These are phyloP conservation scores for Periplaneta americana DNA, from an alignment of 1,140 invertebrate genomes.

Conservation along the genomic window DNA sequence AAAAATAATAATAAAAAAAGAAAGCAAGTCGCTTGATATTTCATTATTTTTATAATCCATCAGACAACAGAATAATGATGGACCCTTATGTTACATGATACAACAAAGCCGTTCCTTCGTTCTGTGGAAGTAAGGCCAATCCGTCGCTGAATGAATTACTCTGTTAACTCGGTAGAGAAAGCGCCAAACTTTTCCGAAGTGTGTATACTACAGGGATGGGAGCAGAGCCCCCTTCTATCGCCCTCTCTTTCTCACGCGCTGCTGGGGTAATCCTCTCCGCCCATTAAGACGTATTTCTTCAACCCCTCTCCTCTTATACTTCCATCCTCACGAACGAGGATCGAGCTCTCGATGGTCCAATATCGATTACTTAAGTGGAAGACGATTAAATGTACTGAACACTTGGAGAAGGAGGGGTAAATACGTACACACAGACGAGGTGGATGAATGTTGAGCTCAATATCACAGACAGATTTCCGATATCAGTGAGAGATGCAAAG, in stretches of 20 bases:
- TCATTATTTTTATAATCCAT: too few relatives aligned
- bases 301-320: not conserved
- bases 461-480: not conserved
- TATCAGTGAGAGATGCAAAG: not conserved
- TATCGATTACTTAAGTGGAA: conserved; percentile 5
- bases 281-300: not conserved
- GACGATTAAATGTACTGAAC: not conserved
- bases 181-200: not conserved
- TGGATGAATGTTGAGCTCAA: not conserved
- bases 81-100: too few relatives aligned
- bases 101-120: too few relatives aligned
- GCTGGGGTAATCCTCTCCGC: not conserved
- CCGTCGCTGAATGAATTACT: not conserved
- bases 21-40: too few relatives aligned
- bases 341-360: not conserved
- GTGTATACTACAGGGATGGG: not conserved
- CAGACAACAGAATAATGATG: too few relatives aligned
- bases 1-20: too few relatives aligned
- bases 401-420: not conserved
- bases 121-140: not conserved
- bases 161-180: not conserved
- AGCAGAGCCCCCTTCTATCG: not conserved
- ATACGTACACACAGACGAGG: not conserved
- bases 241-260: not conserved
- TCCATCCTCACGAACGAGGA: not conserved